phyloP scores from a whole-genome alignment of 2,113 vertebrate species.

The Tupaia chinensis region DNA sequence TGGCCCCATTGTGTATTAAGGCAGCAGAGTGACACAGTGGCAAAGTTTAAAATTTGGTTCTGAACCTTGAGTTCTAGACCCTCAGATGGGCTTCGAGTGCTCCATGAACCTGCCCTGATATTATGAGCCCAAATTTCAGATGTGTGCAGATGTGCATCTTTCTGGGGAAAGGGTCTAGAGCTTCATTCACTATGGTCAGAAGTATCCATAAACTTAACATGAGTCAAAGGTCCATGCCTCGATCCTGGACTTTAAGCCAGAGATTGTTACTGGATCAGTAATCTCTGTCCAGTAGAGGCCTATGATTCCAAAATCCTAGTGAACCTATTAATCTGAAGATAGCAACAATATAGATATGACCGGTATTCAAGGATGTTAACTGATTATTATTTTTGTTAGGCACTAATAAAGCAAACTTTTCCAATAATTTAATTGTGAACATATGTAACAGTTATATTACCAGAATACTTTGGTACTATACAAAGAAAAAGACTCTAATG shows the following conservation, averaged over 20 bases:
- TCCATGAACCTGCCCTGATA: neutral
- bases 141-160: neutral
- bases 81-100: neutral
- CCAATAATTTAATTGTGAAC: neutral
- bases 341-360: neutral
- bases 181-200: conserved; percentile 22
- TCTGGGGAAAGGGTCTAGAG: neutral
- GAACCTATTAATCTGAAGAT: neutral
- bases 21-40: neutral
- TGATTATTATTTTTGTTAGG: neutral
- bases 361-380: neutral
- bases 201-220: neutral
- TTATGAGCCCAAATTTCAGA: neutral
- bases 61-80: neutral
- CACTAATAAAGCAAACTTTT: neutral
- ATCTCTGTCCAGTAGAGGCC: neutral
- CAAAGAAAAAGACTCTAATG: neutral
- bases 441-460: neutral
- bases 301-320: neutral
- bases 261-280: neutral
- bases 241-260: neutral
- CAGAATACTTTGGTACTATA: neutral
- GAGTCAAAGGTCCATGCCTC: neutral
- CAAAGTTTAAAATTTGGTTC: neutral
- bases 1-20: neutral